Evolutionary conservation across 30 jellyfish, hydroid and myxozoan species (phyloP).

Genomic region (Hydractinia symbiolongicarpus): DNA sequence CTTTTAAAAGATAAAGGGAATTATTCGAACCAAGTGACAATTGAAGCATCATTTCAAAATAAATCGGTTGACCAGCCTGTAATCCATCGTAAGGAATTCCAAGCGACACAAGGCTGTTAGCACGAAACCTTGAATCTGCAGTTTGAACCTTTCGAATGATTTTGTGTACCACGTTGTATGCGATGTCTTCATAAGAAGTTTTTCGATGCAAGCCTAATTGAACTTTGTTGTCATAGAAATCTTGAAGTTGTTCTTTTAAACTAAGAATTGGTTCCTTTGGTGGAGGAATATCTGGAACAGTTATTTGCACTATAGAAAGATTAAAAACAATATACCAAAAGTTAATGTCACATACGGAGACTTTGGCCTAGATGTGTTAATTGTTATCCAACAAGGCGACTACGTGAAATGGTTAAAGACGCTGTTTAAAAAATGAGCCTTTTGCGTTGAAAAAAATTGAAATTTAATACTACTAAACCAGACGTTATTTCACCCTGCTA

Average conservation of each 20-base stretch:
- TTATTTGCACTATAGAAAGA: too few species aligned
- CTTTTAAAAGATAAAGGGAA: conserved; percentile 40
- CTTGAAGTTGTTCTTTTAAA: conserved; percentile 7
- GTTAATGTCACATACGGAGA: too few species aligned
- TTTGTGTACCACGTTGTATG: conserved; percentile 55
- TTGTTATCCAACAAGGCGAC: too few species aligned
- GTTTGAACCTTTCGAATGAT: conserved; percentile 71
- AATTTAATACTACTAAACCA: too few species aligned
- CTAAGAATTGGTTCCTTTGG: background rate
- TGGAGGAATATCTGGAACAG: background rate
- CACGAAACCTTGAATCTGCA: conserved; percentile 67
- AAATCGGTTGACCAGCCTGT: conserved; percentile 51
- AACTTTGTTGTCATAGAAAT: conserved; percentile 47
- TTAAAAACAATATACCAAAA: too few species aligned
- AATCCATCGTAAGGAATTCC: conserved; percentile 75
- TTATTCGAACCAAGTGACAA: conserved; percentile 46
- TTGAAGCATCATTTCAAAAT: conserved; percentile 57
- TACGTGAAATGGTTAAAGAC: too few species aligned
- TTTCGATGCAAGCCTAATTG: conserved; percentile 41
- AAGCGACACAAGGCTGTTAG: conserved; percentile 57
- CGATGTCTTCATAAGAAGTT: conserved; percentile 56
- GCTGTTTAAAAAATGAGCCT: too few species aligned
- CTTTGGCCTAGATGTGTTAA: too few species aligned
- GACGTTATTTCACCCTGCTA: too few species aligned
- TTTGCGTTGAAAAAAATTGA: too few species aligned